These are phyloP conservation scores for Eupithecia inturbata DNA, from an alignment of 2,888 invertebrate genomes.

Conservation along the genomic window DNA sequence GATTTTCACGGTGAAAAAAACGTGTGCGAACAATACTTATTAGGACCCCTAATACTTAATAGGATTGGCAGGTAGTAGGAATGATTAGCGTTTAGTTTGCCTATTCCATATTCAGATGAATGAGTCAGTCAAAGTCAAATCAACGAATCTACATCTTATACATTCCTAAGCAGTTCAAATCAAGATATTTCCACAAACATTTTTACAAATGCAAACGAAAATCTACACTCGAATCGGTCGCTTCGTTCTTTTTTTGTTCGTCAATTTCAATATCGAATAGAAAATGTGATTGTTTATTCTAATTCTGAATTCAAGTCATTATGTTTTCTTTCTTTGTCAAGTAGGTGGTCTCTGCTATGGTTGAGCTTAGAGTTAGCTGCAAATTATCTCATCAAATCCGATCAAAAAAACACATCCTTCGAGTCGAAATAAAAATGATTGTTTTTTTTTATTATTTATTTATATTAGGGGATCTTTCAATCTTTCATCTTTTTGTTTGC, in stretches of 20 bases:
- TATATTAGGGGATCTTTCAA: no score
- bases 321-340: background rate
- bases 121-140: background rate
- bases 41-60: background rate
- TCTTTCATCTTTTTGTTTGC: no score
- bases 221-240: conserved; percentile 36
- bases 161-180: background rate
- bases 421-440: no score
- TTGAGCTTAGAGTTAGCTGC: no score
- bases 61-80: background rate
- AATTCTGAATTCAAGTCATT: conserved; percentile 67
- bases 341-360: background rate
- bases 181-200: background rate
- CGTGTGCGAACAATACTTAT: no score
- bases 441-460: no score
- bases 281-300: conserved; percentile 60
- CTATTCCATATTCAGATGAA: background rate
- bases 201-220: conserved; percentile 21
- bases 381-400: no score
- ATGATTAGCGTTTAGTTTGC: background rate
- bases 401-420: no score
- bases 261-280: conserved; percentile 68
- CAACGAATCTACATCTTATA: background rate
- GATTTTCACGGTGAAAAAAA: no score
- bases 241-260: conserved; percentile 51